Evolutionary conservation across 37 sponge, comb jelly and placozoan genomes (phyloP).

Genomic region (Aplysina aerophoba): DNA sequence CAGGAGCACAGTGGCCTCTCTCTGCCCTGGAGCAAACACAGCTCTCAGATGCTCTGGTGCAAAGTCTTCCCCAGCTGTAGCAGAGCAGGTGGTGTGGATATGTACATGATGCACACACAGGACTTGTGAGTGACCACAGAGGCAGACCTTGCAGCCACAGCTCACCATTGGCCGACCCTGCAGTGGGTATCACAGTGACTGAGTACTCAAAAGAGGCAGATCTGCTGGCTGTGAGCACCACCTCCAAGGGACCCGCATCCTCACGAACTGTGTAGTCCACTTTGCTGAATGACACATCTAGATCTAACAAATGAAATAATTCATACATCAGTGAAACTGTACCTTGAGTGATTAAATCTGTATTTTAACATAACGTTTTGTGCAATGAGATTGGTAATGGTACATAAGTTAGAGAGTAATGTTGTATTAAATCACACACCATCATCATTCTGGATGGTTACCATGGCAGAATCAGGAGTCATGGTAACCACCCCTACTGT

Average conservation of each 20-base stretch:
- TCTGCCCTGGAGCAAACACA: neutral
- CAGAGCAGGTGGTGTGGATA: neutral
- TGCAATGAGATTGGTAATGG: too few relatives aligned
- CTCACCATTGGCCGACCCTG: conserved; percentile 2
- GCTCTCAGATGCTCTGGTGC: neutral
- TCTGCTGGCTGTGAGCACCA: neutral
- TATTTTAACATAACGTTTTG: too few relatives aligned
- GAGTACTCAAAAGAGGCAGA: neutral
- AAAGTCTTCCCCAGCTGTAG: conserved; percentile 3
- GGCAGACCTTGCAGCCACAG: too few relatives aligned
- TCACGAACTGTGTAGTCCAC: neutral
- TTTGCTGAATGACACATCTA: neutral
- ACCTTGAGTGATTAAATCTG: too few relatives aligned
- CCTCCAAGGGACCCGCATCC: conserved; percentile 12
- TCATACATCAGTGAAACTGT: too few relatives aligned
- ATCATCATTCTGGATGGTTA: conserved; percentile 6
- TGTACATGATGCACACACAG: neutral
- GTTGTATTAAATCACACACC: neutral
- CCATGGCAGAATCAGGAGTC: neutral
- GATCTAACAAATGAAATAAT: neutral
- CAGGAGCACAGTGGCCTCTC: neutral
- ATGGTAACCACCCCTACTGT: conserved; percentile 10
- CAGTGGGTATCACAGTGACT: neutral
- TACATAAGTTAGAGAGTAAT: too few relatives aligned
- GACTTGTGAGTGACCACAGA: neutral